Evolutionary conservation across 30 jellyfish, hydroid and myxozoan species (phyloP).

Genomic region (Aurelia aurita complex sp. Pacific): DNA sequence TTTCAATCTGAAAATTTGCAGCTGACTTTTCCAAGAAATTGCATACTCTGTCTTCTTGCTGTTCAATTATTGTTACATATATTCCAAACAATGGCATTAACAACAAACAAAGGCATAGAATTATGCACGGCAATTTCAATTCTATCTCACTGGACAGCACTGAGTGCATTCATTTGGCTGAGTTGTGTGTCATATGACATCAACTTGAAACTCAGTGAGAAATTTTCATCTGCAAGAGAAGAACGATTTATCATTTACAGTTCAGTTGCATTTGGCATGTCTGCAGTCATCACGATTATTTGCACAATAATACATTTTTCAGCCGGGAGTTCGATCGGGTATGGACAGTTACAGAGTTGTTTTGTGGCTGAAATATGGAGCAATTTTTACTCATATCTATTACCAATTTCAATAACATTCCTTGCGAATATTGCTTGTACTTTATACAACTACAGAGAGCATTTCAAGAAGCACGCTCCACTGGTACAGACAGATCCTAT

Average conservation of each 20-base stretch:
- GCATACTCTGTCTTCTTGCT: conserved; percentile 27
- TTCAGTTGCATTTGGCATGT: conserved; percentile 40
- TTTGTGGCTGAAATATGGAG: conserved; percentile 29
- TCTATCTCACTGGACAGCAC: conserved; percentile 53
- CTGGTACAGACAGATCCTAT: background rate
- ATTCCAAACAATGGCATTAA: conserved; percentile 21
- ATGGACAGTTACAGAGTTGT: conserved; percentile 33
- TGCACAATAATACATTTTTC: conserved; percentile 52
- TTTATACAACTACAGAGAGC: background rate
- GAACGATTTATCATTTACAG: conserved; percentile 43
- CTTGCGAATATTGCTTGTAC: conserved; percentile 5
- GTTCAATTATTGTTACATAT: conserved; percentile 37
- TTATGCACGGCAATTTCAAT: conserved; percentile 51
- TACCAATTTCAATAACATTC: conserved; percentile 23
- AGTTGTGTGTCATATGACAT: conserved; percentile 32
- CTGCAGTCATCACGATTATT: conserved; percentile 35
- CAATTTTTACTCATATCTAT: conserved; percentile 25
- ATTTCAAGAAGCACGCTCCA: background rate
- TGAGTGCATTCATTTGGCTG: conserved; percentile 62
- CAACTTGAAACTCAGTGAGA: conserved; percentile 5
- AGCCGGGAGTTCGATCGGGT: conserved; percentile 16
- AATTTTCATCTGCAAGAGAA: conserved; percentile 9
- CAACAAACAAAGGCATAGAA: background rate
- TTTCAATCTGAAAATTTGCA: conserved; percentile 15
- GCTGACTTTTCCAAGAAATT: conserved; percentile 15